phyloP scores from a whole-genome alignment of 2,797 vertebrate species.

The Cuculus canorus region DNA sequence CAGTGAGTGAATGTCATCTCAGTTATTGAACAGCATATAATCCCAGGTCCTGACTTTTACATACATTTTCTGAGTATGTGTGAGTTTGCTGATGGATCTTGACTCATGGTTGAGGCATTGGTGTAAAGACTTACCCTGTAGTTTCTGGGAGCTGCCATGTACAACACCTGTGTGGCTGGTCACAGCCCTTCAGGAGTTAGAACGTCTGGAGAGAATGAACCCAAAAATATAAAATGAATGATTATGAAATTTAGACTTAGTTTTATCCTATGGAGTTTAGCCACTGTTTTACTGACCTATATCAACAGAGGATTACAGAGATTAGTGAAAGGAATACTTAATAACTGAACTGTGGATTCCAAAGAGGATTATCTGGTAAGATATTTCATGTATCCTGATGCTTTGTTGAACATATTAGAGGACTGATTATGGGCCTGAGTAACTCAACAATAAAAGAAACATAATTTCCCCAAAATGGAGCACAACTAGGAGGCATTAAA shows the following conservation, averaged over 20 bases:
- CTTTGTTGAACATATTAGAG: constrained; percentile 59
- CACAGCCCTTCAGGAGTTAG: neutral
- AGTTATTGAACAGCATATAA: constrained; percentile 36
- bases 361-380: constrained; percentile 70
- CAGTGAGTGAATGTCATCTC: constrained; percentile 8
- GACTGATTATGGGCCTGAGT: constrained; percentile 41
- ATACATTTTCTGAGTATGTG: neutral
- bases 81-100: neutral
- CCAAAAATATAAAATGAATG: neutral
- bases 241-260: constrained; percentile 50
- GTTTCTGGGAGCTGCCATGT: neutral
- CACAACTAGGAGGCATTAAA: neutral
- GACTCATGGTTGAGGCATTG: neutral
- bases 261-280: constrained; percentile 57
- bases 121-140: neutral
- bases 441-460: constrained; percentile 22
- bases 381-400: constrained; percentile 64
- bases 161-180: neutral
- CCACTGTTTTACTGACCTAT: constrained; percentile 70
- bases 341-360: constrained; percentile 70
- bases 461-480: constrained; percentile 8
- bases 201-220: constrained; percentile 8
- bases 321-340: constrained; percentile 73
- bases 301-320: constrained; percentile 69
- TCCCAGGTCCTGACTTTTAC: constrained; percentile 8